Evolutionary conservation across 1,140 invertebrate genomes (phyloP).

Genomic region (Hylyphantes graminicola): DNA sequence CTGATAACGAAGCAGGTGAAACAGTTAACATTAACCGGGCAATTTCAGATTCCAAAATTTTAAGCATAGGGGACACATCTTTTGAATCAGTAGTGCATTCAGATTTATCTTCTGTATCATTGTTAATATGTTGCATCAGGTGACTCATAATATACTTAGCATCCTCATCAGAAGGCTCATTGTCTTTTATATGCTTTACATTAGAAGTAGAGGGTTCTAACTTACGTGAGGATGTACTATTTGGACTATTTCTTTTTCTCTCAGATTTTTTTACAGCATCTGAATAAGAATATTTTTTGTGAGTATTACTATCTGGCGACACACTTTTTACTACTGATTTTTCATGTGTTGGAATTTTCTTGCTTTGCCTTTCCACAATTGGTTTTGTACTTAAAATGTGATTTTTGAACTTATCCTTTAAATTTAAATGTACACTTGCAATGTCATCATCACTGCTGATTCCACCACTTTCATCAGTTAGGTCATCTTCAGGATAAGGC

Average conservation of each 20-base stretch:
- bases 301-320: neutral
- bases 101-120: conserved; percentile 34
- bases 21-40: conserved; percentile 62
- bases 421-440: neutral
- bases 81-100: conserved; percentile 27
- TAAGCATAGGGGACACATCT: conserved; percentile 55
- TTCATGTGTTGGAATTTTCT: conserved; percentile 4
- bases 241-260: conserved; percentile 8
- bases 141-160: conserved; percentile 61
- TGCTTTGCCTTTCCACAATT: neutral
- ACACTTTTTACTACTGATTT: neutral
- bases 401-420: conserved; percentile 24
- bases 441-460: conserved; percentile 70
- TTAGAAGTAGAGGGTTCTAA: neutral
- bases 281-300: neutral
- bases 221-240: neutral
- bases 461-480: conserved; percentile 82
- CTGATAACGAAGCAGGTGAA: conserved; percentile 58
- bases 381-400: neutral
- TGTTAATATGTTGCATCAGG: conserved; percentile 61
- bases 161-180: conserved; percentile 62
- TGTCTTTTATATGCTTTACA: conserved; percentile 19
- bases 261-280: neutral
- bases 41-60: conserved; percentile 62
- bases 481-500: conserved; percentile 60